These are phyloP conservation scores for Calliopsis andreniformis DNA, from an alignment of 1,140 invertebrate genomes.

Conservation along the genomic window DNA sequence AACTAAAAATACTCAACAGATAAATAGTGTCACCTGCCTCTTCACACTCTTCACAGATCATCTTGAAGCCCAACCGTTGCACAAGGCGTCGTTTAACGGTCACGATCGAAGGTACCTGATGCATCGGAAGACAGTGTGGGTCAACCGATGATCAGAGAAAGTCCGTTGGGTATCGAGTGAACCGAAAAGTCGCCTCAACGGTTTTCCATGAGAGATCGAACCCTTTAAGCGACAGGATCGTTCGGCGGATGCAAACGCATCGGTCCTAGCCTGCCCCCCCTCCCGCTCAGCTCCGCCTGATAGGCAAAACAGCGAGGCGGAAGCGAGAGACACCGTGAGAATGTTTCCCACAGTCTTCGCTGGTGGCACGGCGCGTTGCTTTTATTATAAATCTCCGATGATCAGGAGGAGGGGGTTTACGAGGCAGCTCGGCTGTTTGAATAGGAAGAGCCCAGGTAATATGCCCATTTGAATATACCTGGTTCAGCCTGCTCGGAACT, in stretches of 20 bases:
- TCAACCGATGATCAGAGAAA: conserved; percentile 38
- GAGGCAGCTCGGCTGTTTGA: conserved; percentile 69
- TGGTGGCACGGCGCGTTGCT: conserved; percentile 67
- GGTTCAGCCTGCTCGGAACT: conserved; percentile 45
- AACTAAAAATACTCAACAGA: no score
- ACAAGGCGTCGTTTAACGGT: no score
- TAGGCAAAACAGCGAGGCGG: conserved; percentile 72
- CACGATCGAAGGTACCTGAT: no score
- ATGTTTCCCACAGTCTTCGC: conserved; percentile 71
- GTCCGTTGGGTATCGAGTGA: conserved; percentile 50
- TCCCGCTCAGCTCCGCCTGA: conserved; percentile 39
- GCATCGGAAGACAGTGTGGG: no score
- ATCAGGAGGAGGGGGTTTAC: conserved; percentile 61
- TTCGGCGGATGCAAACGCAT: conserved; percentile 47
- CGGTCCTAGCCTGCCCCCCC: not conserved
- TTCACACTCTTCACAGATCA: no score
- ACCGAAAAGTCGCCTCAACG: conserved; percentile 31
- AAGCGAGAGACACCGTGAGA: conserved; percentile 59
- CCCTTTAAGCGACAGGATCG: conserved; percentile 49
- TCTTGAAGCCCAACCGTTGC: no score
- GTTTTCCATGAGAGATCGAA: conserved; percentile 63
- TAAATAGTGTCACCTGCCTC: no score
- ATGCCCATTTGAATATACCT: conserved; percentile 77
- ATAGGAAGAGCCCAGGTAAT: conserved; percentile 78
- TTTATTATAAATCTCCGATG: conserved; percentile 79